phyloP scores from a whole-genome alignment of 2,797 vertebrate species.

The Lutjanus campechanus region DNA sequence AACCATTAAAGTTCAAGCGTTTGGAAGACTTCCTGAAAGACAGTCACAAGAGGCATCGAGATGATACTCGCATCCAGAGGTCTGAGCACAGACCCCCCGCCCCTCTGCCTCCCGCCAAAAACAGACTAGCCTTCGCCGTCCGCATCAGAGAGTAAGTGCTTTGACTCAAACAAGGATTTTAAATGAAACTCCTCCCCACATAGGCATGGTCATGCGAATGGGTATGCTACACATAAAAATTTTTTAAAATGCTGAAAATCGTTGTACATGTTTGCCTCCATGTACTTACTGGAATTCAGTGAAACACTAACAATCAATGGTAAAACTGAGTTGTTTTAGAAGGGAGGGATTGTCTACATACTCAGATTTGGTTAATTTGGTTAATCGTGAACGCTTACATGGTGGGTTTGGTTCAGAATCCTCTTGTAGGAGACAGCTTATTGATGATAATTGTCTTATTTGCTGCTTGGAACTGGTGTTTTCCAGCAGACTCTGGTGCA shows the following conservation, averaged over 20 bases:
- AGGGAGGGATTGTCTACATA: too few relatives aligned
- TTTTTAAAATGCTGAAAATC: neutral
- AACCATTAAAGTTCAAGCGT: constrained; percentile 90
- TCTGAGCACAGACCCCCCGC: constrained; percentile 76
- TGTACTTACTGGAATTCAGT: neutral
- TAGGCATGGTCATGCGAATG: neutral
- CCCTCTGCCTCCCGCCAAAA: constrained; percentile 80
- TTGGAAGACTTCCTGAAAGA: constrained; percentile 91
- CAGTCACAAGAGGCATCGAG: constrained; percentile 85
- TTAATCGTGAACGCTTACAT: too few relatives aligned
- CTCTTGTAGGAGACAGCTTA: too few relatives aligned
- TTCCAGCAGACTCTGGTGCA: too few relatives aligned
- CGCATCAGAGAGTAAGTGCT: constrained; percentile 89
- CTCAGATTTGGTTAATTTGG: too few relatives aligned
- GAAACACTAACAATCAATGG: too few relatives aligned
- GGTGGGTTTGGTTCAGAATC: too few relatives aligned
- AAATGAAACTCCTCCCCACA: neutral
- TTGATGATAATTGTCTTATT: too few relatives aligned
- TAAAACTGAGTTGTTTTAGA: neutral
- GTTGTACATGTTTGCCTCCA: neutral
- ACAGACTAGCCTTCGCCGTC: constrained; percentile 90
- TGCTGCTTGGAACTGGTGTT: too few relatives aligned
- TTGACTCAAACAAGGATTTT: neutral
- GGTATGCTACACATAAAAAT: too few relatives aligned
- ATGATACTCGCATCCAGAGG: constrained; percentile 86